These are phyloP conservation scores for Hydrolagus colliei DNA, from an alignment of 2,797 vertebrate species.

Conservation along the genomic window DNA sequence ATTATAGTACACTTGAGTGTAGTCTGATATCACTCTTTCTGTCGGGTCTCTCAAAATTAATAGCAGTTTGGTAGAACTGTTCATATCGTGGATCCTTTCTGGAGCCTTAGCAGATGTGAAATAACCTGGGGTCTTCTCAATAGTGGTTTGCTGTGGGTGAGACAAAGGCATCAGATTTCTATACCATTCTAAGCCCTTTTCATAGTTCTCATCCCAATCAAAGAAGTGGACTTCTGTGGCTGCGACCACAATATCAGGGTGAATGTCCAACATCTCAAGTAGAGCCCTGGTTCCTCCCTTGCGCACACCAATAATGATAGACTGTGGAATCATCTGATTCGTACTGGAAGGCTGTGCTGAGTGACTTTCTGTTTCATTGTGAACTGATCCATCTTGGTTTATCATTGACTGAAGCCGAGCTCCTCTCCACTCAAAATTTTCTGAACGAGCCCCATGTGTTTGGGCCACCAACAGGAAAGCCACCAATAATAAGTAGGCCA, in stretches of 20 bases:
- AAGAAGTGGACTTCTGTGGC: slow-evolving; percentile 91
- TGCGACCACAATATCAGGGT: slow-evolving; percentile 80
- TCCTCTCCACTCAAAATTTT: slow-evolving; percentile 48
- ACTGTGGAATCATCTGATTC: slow-evolving; percentile 71
- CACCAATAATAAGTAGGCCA: slow-evolving; percentile 70
- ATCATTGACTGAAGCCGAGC: slow-evolving; percentile 52
- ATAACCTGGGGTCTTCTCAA: slow-evolving; percentile 90
- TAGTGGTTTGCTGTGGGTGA: slow-evolving; percentile 80
- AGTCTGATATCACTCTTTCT: slow-evolving; percentile 86
- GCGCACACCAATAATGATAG: slow-evolving; percentile 84
- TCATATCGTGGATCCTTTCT: slow-evolving; percentile 80
- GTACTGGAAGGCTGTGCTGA: slow-evolving; percentile 64
- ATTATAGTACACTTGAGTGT: slow-evolving; percentile 92
- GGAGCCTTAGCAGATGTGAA: slow-evolving; percentile 81
- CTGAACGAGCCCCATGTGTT: slow-evolving; percentile 57
- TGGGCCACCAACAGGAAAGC: slow-evolving; percentile 70
- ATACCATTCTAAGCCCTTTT: slow-evolving; percentile 85
- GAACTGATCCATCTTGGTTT: slow-evolving; percentile 48
- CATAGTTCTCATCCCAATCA: slow-evolving; percentile 89
- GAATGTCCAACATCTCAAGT: slow-evolving; percentile 86
- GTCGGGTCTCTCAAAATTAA: slow-evolving; percentile 82
- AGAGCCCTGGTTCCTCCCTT: slow-evolving; percentile 84
- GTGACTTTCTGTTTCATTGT: slow-evolving; percentile 61
- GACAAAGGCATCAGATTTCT: slow-evolving; percentile 83
- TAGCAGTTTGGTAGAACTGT: slow-evolving; percentile 80